These are phyloP conservation scores for Vespertilio murinus DNA, from an alignment of 2,797 vertebrate genomes.

Conservation along the genomic window DNA sequence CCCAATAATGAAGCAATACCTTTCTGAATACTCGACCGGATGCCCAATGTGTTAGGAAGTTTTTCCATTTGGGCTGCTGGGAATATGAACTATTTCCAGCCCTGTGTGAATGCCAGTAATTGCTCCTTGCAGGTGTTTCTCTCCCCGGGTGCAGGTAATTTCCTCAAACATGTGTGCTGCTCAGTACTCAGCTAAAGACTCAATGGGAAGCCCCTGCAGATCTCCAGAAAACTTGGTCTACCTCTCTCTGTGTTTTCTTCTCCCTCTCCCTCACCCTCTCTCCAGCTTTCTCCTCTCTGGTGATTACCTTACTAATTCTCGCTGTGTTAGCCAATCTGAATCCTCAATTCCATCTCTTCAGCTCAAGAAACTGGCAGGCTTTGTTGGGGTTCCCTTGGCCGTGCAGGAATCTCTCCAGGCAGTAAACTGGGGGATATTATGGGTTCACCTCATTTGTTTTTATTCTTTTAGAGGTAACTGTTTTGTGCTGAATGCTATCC, in stretches of 20 bases:
- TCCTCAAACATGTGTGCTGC: not conserved
- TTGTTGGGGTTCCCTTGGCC: not conserved
- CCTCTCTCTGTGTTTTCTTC: not conserved
- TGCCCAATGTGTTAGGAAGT: not conserved
- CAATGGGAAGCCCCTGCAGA: not conserved
- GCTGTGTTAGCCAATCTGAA: not conserved
- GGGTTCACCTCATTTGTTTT: not conserved
- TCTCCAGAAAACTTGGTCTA: not conserved
- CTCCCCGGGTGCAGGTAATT: not conserved
- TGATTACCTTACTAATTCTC: not conserved
- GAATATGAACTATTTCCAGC: slow-evolving; percentile 6
- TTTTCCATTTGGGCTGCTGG: not conserved
- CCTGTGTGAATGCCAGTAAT: not conserved
- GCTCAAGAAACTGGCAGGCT: not conserved
- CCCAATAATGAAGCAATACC: not conserved
- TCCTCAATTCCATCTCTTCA: not conserved
- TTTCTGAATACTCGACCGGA: not conserved
- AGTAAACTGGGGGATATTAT: not conserved
- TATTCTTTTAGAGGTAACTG: slow-evolving; percentile 12
- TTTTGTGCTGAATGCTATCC: not conserved
- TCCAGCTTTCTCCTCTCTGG: not conserved
- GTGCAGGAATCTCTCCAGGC: not conserved
- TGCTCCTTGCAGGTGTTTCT: not conserved
- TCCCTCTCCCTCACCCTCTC: not conserved
- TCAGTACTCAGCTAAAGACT: not conserved